phyloP scores from a whole-genome alignment of 2,113 vertebrate species.

The Pardalotus punctatus region DNA sequence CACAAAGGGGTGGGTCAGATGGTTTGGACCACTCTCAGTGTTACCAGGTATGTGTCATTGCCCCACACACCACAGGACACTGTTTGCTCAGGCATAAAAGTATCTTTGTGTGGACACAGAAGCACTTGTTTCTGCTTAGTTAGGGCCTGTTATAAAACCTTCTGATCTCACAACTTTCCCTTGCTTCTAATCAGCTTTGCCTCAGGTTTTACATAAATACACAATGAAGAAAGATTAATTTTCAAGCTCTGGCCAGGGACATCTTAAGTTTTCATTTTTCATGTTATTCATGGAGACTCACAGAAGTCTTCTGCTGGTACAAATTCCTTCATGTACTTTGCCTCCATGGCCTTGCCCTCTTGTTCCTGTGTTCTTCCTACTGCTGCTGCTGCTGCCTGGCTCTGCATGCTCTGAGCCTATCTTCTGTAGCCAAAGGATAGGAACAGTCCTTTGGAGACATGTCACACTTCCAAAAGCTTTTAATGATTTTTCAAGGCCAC shows the following conservation, averaged over 20 bases:
- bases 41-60: neutral
- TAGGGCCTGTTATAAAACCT: neutral
- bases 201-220: neutral
- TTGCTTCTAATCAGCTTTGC: neutral
- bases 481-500: neutral
- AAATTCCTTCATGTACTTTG: neutral
- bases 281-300: neutral
- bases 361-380: neutral
- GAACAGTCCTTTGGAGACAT: neutral
- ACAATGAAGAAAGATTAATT: neutral
- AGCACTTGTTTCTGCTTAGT: neutral
- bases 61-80: neutral
- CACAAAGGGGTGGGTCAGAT: neutral
- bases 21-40: neutral
- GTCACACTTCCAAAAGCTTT: neutral
- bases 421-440: neutral
- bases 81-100: conserved; percentile 37
- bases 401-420: neutral
- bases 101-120: neutral
- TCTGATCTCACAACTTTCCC: neutral
- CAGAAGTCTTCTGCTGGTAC: neutral
- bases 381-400: neutral
- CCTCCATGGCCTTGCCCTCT: neutral
- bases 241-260: neutral
- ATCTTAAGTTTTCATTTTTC: neutral